Evolutionary conservation across 2,888 invertebrate genomes (phyloP).

Genomic region (Dichetophora obliterata): DNA sequence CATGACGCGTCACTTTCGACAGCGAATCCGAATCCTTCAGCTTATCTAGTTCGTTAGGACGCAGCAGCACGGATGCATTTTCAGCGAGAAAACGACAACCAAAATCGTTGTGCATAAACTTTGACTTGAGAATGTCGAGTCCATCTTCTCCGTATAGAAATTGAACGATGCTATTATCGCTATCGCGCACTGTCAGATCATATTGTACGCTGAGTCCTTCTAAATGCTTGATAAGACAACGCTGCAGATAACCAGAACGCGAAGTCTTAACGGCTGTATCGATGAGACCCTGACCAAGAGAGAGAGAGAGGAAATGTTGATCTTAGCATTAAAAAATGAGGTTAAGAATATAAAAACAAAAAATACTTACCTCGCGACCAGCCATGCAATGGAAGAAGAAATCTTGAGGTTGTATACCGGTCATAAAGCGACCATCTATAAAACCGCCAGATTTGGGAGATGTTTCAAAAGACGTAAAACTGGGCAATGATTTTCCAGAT

Average conservation of each 20-base stretch:
- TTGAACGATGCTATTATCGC: conserved; percentile 92
- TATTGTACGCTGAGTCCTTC: conserved; percentile 95
- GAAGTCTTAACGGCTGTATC: conserved; percentile 99
- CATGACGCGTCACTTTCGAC: conserved; percentile 72
- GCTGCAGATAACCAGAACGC: conserved; percentile 96
- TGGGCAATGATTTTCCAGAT: conserved; percentile 87
- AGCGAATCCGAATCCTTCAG: conserved; percentile 74
- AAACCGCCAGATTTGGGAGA: conserved; percentile 96
- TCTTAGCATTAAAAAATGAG: too few relatives aligned
- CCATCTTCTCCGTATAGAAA: conserved; percentile 96
- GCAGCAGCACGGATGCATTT: conserved; percentile 79
- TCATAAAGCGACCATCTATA: conserved; percentile 96
- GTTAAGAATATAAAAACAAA: too few relatives aligned
- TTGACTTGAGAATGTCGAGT: conserved; percentile 88
- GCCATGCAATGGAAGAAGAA: conserved; percentile 99
- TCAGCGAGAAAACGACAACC: conserved; percentile 86
- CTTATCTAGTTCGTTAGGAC: conserved; percentile 72
- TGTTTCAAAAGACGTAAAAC: conserved; percentile 89
- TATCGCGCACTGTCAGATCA: conserved; percentile 95
- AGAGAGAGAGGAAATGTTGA: background rate
- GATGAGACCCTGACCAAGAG: conserved; percentile 86
- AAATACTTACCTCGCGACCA: conserved; percentile 85
- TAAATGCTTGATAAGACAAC: conserved; percentile 97
- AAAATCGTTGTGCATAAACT: conserved; percentile 80
- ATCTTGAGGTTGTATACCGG: conserved; percentile 98